phyloP scores from a whole-genome alignment of 2,888 invertebrate species.

The Sinopyrophorus schimmeli region DNA sequence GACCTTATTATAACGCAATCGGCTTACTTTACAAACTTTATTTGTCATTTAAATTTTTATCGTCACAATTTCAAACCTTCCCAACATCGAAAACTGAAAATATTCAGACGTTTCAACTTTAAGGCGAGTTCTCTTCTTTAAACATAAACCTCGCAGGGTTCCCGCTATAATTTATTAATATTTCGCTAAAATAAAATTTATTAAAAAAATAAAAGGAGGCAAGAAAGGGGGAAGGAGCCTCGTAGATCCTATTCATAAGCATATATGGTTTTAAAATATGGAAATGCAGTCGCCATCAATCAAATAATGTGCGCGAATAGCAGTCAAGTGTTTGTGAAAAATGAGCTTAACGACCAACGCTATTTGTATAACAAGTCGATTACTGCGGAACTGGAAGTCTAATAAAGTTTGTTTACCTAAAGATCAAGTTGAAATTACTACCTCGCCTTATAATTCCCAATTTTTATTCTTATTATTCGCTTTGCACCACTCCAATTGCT shows the following conservation, averaged over 20 bases:
- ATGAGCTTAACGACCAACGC: conserved; percentile 38
- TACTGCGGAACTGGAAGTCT: conserved; percentile 27
- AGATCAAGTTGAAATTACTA: conserved; percentile 16
- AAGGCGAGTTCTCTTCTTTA: background rate
- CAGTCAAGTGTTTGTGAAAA: conserved; percentile 38
- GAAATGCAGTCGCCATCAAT: conserved; percentile 37
- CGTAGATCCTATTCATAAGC: background rate
- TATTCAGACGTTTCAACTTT: background rate
- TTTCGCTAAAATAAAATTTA: too few relatives aligned
- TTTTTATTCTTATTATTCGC: too few relatives aligned
- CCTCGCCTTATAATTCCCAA: background rate
- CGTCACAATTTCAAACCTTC: background rate
- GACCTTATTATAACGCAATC: conserved; percentile 15
- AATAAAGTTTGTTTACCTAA: conserved; percentile 22
- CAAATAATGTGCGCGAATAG: conserved; percentile 27
- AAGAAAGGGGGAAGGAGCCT: too few relatives aligned
- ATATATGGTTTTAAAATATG: conserved; percentile 29
- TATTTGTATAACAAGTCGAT: conserved; percentile 39
- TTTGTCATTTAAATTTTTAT: conserved; percentile 22
- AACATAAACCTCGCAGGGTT: too few relatives aligned
- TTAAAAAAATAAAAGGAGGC: too few relatives aligned
- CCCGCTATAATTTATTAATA: too few relatives aligned
- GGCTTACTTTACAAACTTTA: conserved; percentile 24
- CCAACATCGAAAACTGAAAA: background rate
- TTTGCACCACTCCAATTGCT: too few relatives aligned